Base-by-base conservation (phyloP, 2,888 invertebrate genomes). In the Ryuthela nishihirai region DNA sequence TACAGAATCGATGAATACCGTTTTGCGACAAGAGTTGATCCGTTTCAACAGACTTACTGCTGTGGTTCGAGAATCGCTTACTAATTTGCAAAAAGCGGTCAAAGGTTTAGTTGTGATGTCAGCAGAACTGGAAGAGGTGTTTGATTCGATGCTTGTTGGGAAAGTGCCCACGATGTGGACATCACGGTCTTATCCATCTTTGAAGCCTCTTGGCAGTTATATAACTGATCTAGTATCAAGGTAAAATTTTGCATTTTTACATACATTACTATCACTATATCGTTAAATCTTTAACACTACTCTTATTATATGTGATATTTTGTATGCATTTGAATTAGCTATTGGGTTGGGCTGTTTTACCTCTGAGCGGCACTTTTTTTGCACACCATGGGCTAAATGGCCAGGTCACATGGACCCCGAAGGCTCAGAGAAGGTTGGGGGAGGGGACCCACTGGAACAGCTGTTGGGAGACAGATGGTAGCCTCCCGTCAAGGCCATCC, bases 41-140 rank as follows among this genome's bases (percentile, higher is more conserved):
- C 67, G 75, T 41, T 76, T 74, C 65, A 76, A 76, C 66, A 55
- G 69, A 34, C 38, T 76, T 15, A 69, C 75, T 4, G 56, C 48
- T 23, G 71, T 74, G 24, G 75, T 76, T 56, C 67, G 74, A 73
- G 75, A 75, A 7, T 88, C 90, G 0, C 79, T 93, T 65, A 78
- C 77, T 24, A 85, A 88, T 69, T 76, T 93, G 38, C 83, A 87
- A 71, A 88, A 88, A 73, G 93, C 92, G 9, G 91, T 93, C 41
- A 89, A 87, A 79, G 93, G 93, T 36, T 77, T 91, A 58, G 87
- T 92, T 7, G 88, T 92, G 0, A 93, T 94, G 93, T 91, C 90
- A 1, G 90, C 91, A 67, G 83, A 83, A 36, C 77, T 91, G 64
- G 93, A 93, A 74, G 83, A 82, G 68, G 85, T 93, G 9, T 91